Evolutionary conservation across 2,797 vertebrate species (phyloP).

Genomic region (Pipistrellus pygmaeus): DNA sequence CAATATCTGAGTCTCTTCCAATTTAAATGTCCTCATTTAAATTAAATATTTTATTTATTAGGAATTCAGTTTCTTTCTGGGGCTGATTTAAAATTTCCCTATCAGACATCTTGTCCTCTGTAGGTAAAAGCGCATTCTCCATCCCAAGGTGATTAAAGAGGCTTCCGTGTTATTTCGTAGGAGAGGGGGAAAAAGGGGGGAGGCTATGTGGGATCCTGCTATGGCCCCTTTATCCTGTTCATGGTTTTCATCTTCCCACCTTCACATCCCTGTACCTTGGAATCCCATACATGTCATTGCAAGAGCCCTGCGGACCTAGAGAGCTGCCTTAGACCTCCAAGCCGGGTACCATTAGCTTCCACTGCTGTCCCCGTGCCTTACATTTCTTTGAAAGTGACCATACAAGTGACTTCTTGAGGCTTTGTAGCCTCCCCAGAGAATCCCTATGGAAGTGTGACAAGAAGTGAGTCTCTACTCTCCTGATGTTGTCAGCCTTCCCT

Average conservation of each 20-base stretch:
- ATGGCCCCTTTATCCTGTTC: not conserved
- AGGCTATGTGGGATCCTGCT: not conserved
- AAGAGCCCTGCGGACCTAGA: not conserved
- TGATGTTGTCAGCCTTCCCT: not conserved
- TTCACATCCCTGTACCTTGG: not conserved
- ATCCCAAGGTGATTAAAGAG: not conserved
- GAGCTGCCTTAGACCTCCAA: not conserved
- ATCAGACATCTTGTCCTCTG: constrained; percentile 8
- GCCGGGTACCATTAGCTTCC: not conserved
- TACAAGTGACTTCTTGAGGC: not conserved
- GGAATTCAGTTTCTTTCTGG: constrained; percentile 28
- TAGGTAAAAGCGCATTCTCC: constrained; percentile 18
- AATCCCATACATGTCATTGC: not conserved
- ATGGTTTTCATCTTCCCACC: not conserved
- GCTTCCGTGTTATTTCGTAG: not conserved
- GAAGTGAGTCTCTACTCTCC: not conserved
- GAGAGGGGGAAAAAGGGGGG: too few relatives aligned
- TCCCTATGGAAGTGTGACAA: not conserved
- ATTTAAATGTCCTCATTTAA: constrained; percentile 59
- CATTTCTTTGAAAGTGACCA: not conserved
- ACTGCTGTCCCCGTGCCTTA: not conserved
- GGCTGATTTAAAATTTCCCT: not conserved
- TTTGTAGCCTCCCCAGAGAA: not conserved
- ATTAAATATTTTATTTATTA: constrained; percentile 46
- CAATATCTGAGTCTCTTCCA: constrained; percentile 54